Percentiles rank a stretch among this genome's conserved stretches.
Conservation (phyloP, 92 coral and sea anemone species). For the Hydrozoanthus gracilis region DNA sequence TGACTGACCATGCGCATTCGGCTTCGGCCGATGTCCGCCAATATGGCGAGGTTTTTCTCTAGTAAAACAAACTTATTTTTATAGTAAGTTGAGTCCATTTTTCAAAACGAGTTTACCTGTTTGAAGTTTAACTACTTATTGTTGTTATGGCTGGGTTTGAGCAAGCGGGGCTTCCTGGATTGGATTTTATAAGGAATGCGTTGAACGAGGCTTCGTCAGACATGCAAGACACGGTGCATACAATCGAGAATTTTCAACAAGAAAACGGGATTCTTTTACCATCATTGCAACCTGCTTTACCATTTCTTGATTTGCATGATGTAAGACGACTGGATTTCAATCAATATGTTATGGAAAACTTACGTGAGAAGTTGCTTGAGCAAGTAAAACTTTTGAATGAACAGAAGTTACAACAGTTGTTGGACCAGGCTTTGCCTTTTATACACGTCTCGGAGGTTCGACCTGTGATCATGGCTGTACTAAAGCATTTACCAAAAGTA, state of each 20-base stretch:
- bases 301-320: constrained; percentile 92
- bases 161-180: constrained; percentile 97
- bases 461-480: constrained; percentile 97
- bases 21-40: constrained; percentile 99
- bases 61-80: constrained; percentile 42
- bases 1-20: constrained; percentile 98
- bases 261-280: constrained; percentile 96
- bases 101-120: background rate
- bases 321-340: constrained; percentile 91
- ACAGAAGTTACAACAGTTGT: constrained; percentile 72
- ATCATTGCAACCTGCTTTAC: constrained; percentile 94
- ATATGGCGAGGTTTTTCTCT: constrained; percentile 78
- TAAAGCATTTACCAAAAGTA: constrained; percentile 88
- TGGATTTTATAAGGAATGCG: constrained; percentile 80
- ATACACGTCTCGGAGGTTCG: constrained; percentile 89
- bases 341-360: constrained; percentile 91
- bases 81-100: background rate
- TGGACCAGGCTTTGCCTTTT: constrained; percentile 92
- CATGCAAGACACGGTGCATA: constrained; percentile 74
- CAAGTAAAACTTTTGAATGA: constrained; percentile 76
- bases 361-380: constrained; percentile 83
- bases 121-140: constrained; percentile 45
- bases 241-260: constrained; percentile 92
- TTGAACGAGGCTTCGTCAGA: constrained; percentile 62
- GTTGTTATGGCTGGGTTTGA: constrained; percentile 96